Evolutionary conservation across 2,113 vertebrate genomes (phyloP).

Genomic region (Scytalopus superciliaris): DNA sequence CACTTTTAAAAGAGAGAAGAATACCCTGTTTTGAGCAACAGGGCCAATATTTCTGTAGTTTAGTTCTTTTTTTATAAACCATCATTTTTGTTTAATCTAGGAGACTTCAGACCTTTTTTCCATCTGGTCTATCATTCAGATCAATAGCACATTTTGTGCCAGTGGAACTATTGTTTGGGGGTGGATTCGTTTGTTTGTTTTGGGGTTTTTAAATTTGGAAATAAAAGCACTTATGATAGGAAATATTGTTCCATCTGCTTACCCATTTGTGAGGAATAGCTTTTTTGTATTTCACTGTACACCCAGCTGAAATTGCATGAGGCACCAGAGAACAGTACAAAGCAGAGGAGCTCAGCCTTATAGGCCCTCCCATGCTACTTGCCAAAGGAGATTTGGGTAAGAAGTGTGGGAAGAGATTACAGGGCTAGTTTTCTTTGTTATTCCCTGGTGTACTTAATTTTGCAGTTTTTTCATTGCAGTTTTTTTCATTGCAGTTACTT

Average conservation of each 20-base stretch:
- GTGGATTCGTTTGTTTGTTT: not conserved
- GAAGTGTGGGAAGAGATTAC: slow-evolving; percentile 65
- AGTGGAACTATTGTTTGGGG: not conserved
- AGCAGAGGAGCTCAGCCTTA: slow-evolving; percentile 29
- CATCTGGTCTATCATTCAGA: slow-evolving; percentile 7
- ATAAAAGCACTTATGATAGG: slow-evolving; percentile 31
- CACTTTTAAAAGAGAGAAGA: not conserved
- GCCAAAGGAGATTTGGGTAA: slow-evolving; percentile 56
- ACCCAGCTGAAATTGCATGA: slow-evolving; percentile 20
- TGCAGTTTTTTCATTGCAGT: not conserved
- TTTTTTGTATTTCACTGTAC: slow-evolving; percentile 17
- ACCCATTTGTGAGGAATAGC: slow-evolving; percentile 32
- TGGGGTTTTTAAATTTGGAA: not conserved
- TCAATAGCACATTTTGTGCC: not conserved
- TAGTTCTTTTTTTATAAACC: not conserved
- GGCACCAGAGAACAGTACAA: slow-evolving; percentile 40
- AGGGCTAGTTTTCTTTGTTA: slow-evolving; percentile 7
- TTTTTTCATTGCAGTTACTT: not conserved
- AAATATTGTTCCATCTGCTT: slow-evolving; percentile 55
- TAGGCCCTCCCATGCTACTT: slow-evolving; percentile 23
- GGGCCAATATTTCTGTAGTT: not conserved
- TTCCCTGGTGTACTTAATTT: slow-evolving; percentile 5
- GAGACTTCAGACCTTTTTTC: not conserved
- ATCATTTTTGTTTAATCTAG: not conserved
- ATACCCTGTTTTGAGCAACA: not conserved